phyloP scores from a whole-genome alignment of 2,113 vertebrate species.

The Rutilus rutilus region DNA sequence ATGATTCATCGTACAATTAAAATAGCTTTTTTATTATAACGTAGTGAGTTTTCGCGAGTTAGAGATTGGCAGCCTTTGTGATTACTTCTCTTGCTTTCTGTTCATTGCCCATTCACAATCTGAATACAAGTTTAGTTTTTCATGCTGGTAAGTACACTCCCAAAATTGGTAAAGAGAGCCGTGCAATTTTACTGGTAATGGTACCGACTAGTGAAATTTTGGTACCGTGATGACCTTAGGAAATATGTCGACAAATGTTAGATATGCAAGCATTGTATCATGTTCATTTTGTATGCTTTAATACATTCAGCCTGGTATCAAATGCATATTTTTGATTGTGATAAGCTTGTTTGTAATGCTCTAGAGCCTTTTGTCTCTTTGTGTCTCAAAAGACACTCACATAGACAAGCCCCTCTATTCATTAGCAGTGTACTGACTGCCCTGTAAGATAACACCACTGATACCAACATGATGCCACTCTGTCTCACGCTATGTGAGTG shows the following conservation, averaged over 20 bases:
- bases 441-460: slow-evolving; percentile 48
- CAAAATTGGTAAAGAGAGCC: too few species aligned
- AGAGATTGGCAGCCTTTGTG: background rate
- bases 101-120: too few species aligned
- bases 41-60: too few species aligned
- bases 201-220: too few species aligned
- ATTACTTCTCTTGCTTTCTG: too few species aligned
- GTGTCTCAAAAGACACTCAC: slow-evolving; percentile 21
- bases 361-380: slow-evolving; percentile 26
- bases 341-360: slow-evolving; percentile 15
- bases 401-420: slow-evolving; percentile 43
- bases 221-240: too few species aligned
- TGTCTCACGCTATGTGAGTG: background rate
- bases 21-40: too few species aligned
- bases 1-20: too few species aligned
- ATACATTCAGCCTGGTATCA: background rate
- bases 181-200: too few species aligned
- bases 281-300: background rate
- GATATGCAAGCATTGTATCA: background rate
- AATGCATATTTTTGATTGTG: background rate
- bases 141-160: too few species aligned
- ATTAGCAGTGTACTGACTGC: slow-evolving; percentile 39
- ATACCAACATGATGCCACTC: slow-evolving; percentile 25
- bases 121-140: too few species aligned
- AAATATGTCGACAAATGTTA: background rate